These are phyloP conservation scores for Gallinago paraguaiae DNA, from an alignment of 2,113 vertebrate genomes.

Conservation along the genomic window DNA sequence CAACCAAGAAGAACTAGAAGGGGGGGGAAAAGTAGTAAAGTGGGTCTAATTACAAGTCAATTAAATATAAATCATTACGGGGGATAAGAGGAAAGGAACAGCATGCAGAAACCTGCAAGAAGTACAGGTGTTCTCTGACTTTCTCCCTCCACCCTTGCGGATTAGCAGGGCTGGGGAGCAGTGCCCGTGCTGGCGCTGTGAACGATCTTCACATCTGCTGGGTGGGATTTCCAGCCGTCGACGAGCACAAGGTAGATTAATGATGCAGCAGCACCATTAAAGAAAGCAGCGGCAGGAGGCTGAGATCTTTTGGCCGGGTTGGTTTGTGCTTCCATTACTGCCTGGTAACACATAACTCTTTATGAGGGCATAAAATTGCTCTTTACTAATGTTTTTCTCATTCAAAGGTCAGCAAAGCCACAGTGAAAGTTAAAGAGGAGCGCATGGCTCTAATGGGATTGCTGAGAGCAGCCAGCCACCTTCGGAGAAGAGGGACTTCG, in stretches of 20 bases:
- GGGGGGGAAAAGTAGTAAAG: neutral
- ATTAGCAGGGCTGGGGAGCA: slow-evolving; percentile 2
- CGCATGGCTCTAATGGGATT: neutral
- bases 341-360: neutral
- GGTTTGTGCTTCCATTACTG: neutral
- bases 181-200: neutral
- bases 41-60: slow-evolving; percentile 42
- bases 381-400: slow-evolving; percentile 29
- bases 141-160: neutral
- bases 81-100: neutral
- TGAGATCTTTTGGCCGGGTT: neutral
- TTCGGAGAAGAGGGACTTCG: neutral
- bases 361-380: neutral
- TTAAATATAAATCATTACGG: slow-evolving; percentile 37
- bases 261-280: neutral
- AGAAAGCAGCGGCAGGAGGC: neutral
- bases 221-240: neutral
- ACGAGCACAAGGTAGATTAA: neutral
- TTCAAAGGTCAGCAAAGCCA: slow-evolving; percentile 27
- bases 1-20: neutral
- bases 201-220: neutral
- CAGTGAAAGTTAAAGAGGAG: neutral
- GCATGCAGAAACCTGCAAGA: slow-evolving; percentile 20
- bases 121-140: slow-evolving; percentile 10
- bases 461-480: neutral